Evolutionary conservation across 2,888 invertebrate genomes (phyloP).

Genomic region (Fabriciana adippe): DNA sequence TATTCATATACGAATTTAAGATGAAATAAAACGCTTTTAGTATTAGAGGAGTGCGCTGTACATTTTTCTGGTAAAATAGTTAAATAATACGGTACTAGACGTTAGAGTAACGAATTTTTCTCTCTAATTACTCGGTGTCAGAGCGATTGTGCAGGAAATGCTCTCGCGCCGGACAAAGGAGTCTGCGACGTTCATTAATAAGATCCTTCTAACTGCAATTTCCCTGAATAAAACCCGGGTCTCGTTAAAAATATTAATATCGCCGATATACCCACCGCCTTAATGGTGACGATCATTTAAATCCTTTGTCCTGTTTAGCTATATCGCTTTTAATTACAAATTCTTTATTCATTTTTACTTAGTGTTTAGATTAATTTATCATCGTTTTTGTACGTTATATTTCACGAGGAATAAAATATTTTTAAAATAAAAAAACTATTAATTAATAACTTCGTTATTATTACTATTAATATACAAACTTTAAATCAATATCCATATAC

Average conservation of each 20-base stretch:
- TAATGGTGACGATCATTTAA: conserved; percentile 74
- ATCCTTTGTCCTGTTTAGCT: conserved; percentile 45
- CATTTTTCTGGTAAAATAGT: conserved; percentile 57
- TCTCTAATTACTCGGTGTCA: conserved; percentile 81
- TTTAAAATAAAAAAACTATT: too few relatives aligned
- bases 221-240: conserved; percentile 74
- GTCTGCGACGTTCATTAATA: conserved; percentile 79
- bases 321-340: conserved; percentile 40
- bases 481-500: too few relatives aligned
- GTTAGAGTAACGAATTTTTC: conserved; percentile 77
- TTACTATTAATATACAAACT: too few relatives aligned
- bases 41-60: conserved; percentile 38
- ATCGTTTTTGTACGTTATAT: too few relatives aligned
- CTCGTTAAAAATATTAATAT: conserved; percentile 77
- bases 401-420: too few relatives aligned
- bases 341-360: conserved; percentile 20
- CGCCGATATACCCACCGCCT: conserved; percentile 63
- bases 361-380: not conserved
- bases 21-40: conserved; percentile 35
- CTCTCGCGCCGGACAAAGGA: conserved; percentile 72
- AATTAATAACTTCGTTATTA: too few relatives aligned
- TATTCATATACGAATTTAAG: conserved; percentile 27
- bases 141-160: conserved; percentile 78
- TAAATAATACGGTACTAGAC: conserved; percentile 61
- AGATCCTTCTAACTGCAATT: conserved; percentile 81